phyloP scores from a whole-genome alignment of 2,797 vertebrate species.

The Eurystomus glaucurus region DNA sequence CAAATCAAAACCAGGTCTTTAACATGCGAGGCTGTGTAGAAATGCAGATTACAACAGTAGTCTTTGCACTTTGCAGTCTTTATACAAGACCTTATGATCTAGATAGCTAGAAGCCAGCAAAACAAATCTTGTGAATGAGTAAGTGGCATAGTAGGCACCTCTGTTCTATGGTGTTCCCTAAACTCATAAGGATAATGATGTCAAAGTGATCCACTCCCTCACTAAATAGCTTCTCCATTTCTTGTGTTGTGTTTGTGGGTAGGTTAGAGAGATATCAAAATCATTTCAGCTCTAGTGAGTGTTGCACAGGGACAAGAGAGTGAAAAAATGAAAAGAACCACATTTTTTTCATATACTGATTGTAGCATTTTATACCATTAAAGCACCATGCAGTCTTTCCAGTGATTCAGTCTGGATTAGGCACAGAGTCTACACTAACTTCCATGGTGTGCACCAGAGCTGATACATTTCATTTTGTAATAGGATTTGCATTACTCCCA shows the following conservation, averaged over 20 bases:
- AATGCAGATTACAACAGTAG: background rate
- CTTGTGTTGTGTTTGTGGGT: background rate
- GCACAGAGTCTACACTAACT: background rate
- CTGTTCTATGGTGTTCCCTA: background rate
- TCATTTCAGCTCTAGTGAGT: background rate
- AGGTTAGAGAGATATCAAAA: background rate
- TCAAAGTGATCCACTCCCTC: background rate
- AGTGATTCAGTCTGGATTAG: background rate
- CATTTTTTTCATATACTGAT: background rate
- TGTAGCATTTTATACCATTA: background rate
- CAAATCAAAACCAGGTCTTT: background rate
- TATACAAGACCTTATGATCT: background rate
- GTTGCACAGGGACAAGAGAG: background rate
- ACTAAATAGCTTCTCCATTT: background rate
- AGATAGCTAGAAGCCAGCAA: background rate
- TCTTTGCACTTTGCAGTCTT: background rate
- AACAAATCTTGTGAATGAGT: background rate
- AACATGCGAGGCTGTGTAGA: background rate
- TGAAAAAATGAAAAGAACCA: accelerated
- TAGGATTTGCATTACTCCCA: background rate
- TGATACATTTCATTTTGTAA: background rate
- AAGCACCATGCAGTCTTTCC: background rate
- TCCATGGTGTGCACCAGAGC: background rate
- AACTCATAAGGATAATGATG: background rate
- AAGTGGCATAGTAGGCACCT: no score